Conservation (phyloP, 53 echinoderm and acorn worm genomes). For the Luidia sarsii region DNA sequence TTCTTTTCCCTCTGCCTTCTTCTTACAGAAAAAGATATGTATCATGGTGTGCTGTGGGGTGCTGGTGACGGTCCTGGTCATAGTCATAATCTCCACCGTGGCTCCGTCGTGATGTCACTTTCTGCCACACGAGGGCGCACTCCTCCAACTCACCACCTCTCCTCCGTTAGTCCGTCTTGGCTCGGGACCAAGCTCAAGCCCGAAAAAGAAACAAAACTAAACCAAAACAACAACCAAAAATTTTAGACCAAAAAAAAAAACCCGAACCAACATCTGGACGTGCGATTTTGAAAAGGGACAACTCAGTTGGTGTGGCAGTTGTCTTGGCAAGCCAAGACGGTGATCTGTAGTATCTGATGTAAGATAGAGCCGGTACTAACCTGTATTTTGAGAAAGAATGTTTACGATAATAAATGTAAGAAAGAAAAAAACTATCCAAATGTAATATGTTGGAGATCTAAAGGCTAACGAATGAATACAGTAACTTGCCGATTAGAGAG, state of each 20-base stretch:
- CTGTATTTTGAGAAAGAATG: neutral
- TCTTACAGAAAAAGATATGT: conserved; percentile 85
- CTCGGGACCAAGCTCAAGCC: conserved; percentile 27
- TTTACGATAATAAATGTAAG: neutral
- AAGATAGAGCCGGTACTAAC: neutral
- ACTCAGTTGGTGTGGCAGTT: too few species aligned
- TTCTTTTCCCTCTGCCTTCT: neutral
- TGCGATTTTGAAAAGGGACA: too few species aligned
- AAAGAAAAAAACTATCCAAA: too few species aligned
- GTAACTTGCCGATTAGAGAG: too few species aligned
- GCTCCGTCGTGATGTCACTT: conserved; percentile 59
- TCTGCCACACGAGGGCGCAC: conserved; percentile 52
- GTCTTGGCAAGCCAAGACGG: too few species aligned
- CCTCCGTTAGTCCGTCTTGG: conserved; percentile 25
- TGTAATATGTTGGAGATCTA: too few species aligned
- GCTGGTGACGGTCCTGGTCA: conserved; percentile 59
- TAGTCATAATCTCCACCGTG: conserved; percentile 67
- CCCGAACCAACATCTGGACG: too few species aligned
- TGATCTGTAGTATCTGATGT: neutral
- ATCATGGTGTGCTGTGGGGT: conserved; percentile 86
- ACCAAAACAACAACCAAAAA: too few species aligned
- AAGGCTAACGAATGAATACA: too few species aligned
- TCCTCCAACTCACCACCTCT: conserved; percentile 34
- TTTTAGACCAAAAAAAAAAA: too few species aligned
- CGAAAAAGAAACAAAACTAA: neutral